Evolutionary conservation across 2,888 invertebrate genomes (phyloP).

Genomic region (Corythucha ciliata): DNA sequence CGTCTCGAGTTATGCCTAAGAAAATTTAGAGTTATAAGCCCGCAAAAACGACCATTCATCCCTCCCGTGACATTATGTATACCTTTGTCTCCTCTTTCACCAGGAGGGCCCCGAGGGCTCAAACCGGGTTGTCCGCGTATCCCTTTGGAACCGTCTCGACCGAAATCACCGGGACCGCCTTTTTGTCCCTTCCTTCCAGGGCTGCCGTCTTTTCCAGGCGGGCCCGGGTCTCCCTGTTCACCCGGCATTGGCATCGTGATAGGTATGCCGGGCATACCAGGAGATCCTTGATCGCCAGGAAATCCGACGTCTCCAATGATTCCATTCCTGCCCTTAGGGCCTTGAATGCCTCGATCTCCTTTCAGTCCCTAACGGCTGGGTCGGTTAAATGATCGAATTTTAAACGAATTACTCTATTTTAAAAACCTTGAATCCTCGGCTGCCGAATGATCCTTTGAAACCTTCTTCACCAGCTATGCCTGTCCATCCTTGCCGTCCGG

Average conservation of each 20-base stretch:
- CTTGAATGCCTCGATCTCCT: constrained; percentile 35
- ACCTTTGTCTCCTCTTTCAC: constrained; percentile 31
- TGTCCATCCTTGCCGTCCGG: constrained; percentile 41
- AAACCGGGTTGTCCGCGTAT: constrained; percentile 49
- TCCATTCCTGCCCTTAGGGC: constrained; percentile 23
- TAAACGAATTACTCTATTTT: background rate
- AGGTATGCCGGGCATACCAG: constrained; percentile 45
- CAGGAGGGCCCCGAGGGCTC: constrained; percentile 46
- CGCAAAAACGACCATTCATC: too few species aligned
- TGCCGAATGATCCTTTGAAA: background rate
- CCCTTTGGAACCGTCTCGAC: constrained; percentile 59
- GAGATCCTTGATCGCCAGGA: constrained; percentile 41
- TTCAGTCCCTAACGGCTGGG: constrained; percentile 26
- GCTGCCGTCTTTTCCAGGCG: constrained; percentile 38
- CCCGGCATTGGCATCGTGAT: constrained; percentile 10
- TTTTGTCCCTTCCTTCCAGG: constrained; percentile 59
- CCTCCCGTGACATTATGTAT: too few species aligned
- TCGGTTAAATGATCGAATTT: background rate
- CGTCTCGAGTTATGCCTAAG: too few species aligned
- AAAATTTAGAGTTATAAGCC: too few species aligned
- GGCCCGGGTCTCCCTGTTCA: constrained; percentile 35
- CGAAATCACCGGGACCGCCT: constrained; percentile 66
- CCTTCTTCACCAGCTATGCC: constrained; percentile 34
- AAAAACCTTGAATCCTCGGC: background rate
- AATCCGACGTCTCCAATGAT: constrained; percentile 24